Conservation (phyloP, 2,113 vertebrate species). For the Gallinago jamesoni region DNA sequence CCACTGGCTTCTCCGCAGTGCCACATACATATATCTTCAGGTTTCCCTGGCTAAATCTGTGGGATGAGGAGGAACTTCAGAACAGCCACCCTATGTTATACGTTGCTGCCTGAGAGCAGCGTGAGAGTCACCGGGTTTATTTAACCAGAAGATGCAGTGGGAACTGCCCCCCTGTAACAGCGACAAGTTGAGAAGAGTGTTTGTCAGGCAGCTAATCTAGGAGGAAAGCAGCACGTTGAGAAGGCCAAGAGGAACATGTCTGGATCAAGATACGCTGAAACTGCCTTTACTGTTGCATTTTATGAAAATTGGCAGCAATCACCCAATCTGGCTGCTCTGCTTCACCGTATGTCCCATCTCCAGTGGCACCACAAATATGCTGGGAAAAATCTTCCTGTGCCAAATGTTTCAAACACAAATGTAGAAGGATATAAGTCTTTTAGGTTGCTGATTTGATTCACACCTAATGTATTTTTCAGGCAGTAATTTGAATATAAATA, state of each 20-base stretch:
- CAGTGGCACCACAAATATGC: not conserved
- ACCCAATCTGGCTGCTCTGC: not conserved
- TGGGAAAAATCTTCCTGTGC: not conserved
- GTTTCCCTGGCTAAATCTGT: not conserved
- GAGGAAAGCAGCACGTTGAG: not conserved
- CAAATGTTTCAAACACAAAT: conserved; percentile 38
- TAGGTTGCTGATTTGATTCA: not conserved
- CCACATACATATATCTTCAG: not conserved
- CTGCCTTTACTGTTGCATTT: not conserved
- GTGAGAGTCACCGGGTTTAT: not conserved
- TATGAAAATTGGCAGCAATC: not conserved
- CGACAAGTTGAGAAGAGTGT: not conserved
- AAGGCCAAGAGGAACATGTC: not conserved
- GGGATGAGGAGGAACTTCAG: not conserved
- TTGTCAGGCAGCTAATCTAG: not conserved
- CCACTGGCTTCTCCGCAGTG: not conserved
- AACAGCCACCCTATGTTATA: not conserved
- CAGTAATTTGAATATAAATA: not conserved
- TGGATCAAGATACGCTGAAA: not conserved
- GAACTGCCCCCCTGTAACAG: not conserved
- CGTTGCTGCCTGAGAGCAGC: not conserved
- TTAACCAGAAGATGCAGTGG: not conserved
- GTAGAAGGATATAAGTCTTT: not conserved
- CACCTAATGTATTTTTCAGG: not conserved
- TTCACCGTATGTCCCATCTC: conserved; percentile 7